phyloP scores from a whole-genome alignment of 2,113 vertebrate species.

The Pseudois nayaur region DNA sequence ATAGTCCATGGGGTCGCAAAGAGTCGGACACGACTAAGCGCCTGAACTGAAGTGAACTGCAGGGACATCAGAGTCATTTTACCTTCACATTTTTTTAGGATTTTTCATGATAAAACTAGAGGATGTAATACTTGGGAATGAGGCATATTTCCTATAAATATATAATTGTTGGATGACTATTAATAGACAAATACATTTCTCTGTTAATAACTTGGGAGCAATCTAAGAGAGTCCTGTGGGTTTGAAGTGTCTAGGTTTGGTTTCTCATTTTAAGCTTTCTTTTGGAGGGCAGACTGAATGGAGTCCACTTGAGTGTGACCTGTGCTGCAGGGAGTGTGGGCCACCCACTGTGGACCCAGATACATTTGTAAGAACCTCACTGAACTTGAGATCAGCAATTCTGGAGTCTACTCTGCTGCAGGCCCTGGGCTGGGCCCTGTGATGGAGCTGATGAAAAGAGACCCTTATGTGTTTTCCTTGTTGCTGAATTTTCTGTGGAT shows the following conservation, averaged over 20 bases:
- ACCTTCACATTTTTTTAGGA: not conserved
- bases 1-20: not conserved
- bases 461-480: not conserved
- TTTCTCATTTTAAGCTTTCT: not conserved
- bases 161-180: not conserved
- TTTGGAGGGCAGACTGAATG: not conserved
- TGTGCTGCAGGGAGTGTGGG: not conserved
- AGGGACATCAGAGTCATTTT: not conserved
- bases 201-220: not conserved
- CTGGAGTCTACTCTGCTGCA: not conserved
- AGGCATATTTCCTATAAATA: not conserved
- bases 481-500: not conserved
- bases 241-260: not conserved
- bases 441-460: not conserved
- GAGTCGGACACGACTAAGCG: accelerated
- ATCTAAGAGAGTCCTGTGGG: not conserved
- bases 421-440: not conserved
- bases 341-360: not conserved
- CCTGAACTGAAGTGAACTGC: not conserved
- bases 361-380: not conserved
- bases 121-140: not conserved
- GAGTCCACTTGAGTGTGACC: not conserved
- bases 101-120: not conserved
- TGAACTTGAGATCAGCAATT: not conserved
- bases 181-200: not conserved